These are phyloP conservation scores for Esox niger DNA, from an alignment of 2,113 vertebrate genomes.

Conservation along the genomic window DNA sequence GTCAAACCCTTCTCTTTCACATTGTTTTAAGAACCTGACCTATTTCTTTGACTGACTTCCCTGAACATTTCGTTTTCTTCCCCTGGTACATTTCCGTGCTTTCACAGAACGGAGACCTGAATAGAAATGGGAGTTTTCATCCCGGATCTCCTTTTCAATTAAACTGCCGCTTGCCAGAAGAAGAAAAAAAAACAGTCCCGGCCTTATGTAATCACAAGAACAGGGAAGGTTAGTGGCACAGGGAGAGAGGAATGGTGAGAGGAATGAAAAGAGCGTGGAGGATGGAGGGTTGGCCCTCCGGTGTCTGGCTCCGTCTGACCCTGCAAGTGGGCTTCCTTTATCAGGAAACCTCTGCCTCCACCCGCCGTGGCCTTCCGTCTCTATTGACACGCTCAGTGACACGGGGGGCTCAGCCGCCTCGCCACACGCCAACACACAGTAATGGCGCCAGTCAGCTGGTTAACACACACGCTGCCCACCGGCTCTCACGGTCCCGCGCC, in stretches of 20 bases:
- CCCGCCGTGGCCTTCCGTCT: conserved; percentile 43
- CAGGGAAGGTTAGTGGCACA: conserved; percentile 11
- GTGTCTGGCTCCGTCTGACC: conserved; percentile 57
- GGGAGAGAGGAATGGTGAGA: conserved; percentile 29
- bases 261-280: conserved; percentile 18
- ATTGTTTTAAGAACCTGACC: conserved; percentile 62
- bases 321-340: conserved; percentile 60
- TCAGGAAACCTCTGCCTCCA: conserved; percentile 42
- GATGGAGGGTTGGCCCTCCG: conserved; percentile 41
- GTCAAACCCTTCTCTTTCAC: conserved; percentile 46
- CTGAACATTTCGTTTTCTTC: conserved; percentile 46
- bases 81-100: conserved; percentile 48
- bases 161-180: conserved; percentile 49
- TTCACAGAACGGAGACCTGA: conserved; percentile 54
- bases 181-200: no score
- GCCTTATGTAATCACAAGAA: conserved; percentile 57
- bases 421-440: conserved; percentile 18
- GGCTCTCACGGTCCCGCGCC: conserved; percentile 18
- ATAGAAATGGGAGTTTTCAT: conserved; percentile 62
- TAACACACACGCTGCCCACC: conserved; percentile 25
- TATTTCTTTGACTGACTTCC: conserved; percentile 56
- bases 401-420: conserved; percentile 9
- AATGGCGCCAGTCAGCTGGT: conserved; percentile 37
- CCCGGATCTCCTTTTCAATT: conserved; percentile 66
- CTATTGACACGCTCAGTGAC: conserved; percentile 49